These are phyloP conservation scores for Pectinophora gossypiella DNA, from an alignment of 1,140 invertebrate species.

Conservation along the genomic window DNA sequence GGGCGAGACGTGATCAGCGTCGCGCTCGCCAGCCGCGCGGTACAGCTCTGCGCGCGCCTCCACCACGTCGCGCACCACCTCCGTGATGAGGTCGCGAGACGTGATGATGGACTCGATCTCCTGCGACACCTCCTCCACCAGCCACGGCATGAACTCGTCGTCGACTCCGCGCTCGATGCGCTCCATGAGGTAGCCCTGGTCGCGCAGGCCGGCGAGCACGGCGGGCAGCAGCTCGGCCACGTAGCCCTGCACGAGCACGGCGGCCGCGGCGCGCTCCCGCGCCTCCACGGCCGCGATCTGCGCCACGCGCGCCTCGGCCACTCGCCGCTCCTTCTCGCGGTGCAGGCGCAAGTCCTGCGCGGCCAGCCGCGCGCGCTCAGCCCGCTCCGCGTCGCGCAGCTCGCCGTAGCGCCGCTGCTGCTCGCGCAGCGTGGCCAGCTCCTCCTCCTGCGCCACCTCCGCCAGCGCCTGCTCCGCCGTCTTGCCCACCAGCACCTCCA, in stretches of 20 bases:
- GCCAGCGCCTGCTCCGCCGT: constrained; percentile 90
- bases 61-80: constrained; percentile 85
- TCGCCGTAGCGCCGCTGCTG: constrained; percentile 88
- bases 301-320: constrained; percentile 76
- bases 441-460: constrained; percentile 88
- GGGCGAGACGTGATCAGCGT: constrained; percentile 17
- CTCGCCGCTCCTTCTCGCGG: constrained; percentile 68
- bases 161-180: constrained; percentile 84
- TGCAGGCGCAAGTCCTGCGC: constrained; percentile 43
- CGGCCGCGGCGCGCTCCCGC: constrained; percentile 87
- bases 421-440: constrained; percentile 82
- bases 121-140: constrained; percentile 86
- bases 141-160: constrained; percentile 91
- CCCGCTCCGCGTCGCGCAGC: constrained; percentile 85
- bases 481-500: constrained; percentile 91
- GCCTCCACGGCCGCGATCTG: constrained; percentile 80
- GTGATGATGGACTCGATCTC: constrained; percentile 87
- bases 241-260: constrained; percentile 88
- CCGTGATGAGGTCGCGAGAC: constrained; percentile 85
- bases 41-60: constrained; percentile 81
- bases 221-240: constrained; percentile 89
- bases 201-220: constrained; percentile 86
- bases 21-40: constrained; percentile 33
- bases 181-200: constrained; percentile 85
- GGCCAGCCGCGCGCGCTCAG: constrained; percentile 74